Evolutionary conservation across 2,888 invertebrate genomes (phyloP).

Genomic region (Ecliptopera silaceata): DNA sequence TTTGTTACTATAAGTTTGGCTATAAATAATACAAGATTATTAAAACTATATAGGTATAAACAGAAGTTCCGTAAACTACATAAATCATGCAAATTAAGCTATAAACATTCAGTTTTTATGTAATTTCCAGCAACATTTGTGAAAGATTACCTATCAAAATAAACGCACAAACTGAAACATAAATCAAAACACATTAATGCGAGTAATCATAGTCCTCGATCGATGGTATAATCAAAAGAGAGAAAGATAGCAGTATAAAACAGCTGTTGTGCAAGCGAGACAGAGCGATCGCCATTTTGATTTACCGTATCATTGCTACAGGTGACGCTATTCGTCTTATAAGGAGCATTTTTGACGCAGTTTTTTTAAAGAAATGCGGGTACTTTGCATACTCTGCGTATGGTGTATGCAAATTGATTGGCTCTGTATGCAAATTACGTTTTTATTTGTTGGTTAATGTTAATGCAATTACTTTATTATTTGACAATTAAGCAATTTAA

Average conservation of each 20-base stretch:
- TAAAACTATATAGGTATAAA: conserved; percentile 13
- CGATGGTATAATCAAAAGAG: conserved; percentile 52
- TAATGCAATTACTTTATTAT: background rate
- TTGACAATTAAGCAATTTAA: background rate
- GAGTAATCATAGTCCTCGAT: conserved; percentile 52
- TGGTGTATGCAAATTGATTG: conserved; percentile 25
- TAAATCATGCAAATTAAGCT: conserved; percentile 29
- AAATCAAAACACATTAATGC: conserved; percentile 64
- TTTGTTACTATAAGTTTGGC: background rate
- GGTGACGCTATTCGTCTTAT: conserved; percentile 60
- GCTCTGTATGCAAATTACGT: conserved; percentile 2
- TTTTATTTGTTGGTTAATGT: conserved; percentile 15
- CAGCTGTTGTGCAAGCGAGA: conserved; percentile 34
- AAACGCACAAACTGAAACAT: conserved; percentile 50
- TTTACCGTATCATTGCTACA: conserved; percentile 54
- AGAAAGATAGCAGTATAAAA: conserved; percentile 39
- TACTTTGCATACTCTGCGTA: conserved; percentile 12
- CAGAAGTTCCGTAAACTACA: conserved; percentile 18
- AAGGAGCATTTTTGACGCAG: conserved; percentile 42
- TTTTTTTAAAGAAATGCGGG: conserved; percentile 16
- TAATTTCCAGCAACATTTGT: conserved; percentile 8
- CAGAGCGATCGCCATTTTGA: conserved; percentile 55
- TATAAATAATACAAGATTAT: conserved; percentile 14
- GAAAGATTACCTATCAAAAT: conserved; percentile 45
- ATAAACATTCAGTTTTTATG: conserved; percentile 25